These are phyloP conservation scores for Crypturellus undulatus DNA, from an alignment of 2,113 vertebrate species.

Conservation along the genomic window DNA sequence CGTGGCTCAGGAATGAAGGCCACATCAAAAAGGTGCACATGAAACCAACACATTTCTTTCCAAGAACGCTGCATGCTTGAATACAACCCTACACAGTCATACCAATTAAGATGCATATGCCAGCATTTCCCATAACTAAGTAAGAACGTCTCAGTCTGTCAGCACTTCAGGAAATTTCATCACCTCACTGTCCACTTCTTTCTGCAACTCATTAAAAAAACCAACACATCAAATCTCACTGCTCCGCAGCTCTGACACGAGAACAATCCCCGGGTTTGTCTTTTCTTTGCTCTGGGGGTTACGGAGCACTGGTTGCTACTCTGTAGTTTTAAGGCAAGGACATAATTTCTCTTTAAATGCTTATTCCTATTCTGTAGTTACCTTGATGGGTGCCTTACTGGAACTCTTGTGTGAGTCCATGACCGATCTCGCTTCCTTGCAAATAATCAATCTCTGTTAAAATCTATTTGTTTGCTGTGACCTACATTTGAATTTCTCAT, in stretches of 20 bases:
- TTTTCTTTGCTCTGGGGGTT: conserved; percentile 43
- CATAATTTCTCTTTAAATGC: neutral
- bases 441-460: neutral
- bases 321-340: conserved; percentile 29
- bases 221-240: conserved; percentile 60
- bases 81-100: conserved; percentile 64
- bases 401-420: neutral
- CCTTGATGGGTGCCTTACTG: rapidly evolving
- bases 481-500: neutral
- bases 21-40: conserved; percentile 67
- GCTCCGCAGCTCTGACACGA: conserved; percentile 52
- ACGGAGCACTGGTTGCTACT: neutral
- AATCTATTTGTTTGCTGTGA: neutral
- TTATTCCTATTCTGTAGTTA: neutral
- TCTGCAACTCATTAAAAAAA: conserved; percentile 70
- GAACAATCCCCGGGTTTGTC: conserved; percentile 52
- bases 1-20: conserved; percentile 58
- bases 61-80: conserved; percentile 50
- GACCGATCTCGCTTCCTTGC: neutral
- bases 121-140: conserved; percentile 70
- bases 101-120: conserved; percentile 68
- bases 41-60: conserved; percentile 63
- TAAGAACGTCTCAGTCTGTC: conserved; percentile 59
- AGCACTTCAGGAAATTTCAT: conserved; percentile 71
- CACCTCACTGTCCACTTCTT: conserved; percentile 70